Percentiles rank a stretch among this genome's conserved stretches.
phyloP scores from a whole-genome alignment of 2,888 invertebrate species.

The Phaedon cochleariae region DNA sequence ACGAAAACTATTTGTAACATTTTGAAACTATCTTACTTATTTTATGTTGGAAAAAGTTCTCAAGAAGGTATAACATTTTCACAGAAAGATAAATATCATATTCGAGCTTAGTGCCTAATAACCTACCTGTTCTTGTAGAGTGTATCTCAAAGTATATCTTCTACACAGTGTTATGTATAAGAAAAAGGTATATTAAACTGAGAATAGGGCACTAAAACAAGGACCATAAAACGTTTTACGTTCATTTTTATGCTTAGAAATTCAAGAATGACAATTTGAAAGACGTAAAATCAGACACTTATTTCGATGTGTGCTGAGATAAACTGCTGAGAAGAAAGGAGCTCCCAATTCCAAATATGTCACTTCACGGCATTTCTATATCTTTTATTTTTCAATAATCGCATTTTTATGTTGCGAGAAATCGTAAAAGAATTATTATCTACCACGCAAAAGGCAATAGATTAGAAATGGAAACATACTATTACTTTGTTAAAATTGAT shows the following conservation, averaged over 20 bases:
- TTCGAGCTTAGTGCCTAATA: no score
- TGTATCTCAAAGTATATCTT: conserved; percentile 38
- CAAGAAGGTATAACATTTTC: not conserved
- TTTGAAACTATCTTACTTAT: no score
- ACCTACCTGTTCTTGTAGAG: not conserved
- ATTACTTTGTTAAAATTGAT: not conserved
- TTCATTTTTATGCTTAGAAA: conserved; percentile 50
- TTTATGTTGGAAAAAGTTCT: not conserved
- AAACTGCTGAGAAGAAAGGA: conserved; percentile 32
- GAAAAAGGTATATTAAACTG: conserved; percentile 43
- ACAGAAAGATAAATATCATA: not conserved
- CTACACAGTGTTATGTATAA: conserved; percentile 45
- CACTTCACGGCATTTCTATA: conserved; percentile 31
- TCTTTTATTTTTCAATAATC: conserved; percentile 17
- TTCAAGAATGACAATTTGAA: conserved; percentile 52
- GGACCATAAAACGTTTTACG: conserved; percentile 49
- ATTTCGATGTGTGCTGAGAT: conserved; percentile 49
- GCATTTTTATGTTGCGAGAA: not conserved
- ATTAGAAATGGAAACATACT: not conserved
- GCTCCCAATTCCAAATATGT: conserved; percentile 36
- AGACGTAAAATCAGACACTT: conserved; percentile 48
- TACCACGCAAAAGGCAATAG: not conserved
- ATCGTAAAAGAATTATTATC: not conserved
- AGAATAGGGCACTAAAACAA: conserved; percentile 46
- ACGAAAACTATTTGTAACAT: no score